Conservation (phyloP, 1,140 invertebrate genomes). For the Campodea augens region DNA sequence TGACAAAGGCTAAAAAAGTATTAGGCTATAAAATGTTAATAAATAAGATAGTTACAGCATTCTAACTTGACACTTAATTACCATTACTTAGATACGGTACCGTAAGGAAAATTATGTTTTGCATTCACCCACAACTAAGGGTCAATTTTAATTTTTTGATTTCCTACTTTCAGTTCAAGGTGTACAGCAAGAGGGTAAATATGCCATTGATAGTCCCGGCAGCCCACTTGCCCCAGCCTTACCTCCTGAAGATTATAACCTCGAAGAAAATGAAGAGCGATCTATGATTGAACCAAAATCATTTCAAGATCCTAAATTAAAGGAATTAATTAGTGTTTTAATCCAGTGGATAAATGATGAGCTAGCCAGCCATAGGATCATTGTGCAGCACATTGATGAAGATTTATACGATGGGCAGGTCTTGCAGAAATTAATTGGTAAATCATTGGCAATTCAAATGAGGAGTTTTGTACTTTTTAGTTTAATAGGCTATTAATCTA, state of each 20-base stretch:
- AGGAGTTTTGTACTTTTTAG: no score
- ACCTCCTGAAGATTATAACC: constrained; percentile 75
- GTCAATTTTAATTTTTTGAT: no score
- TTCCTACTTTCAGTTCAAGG: no score
- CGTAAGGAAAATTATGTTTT: no score
- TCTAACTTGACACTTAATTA: no score
- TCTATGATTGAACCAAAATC: constrained; percentile 84
- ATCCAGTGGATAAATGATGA: constrained; percentile 98
- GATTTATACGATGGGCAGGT: constrained; percentile 98
- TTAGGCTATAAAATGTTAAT: no score
- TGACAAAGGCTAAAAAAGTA: no score
- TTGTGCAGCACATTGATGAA: constrained; percentile 91
- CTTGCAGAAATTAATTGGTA: constrained; percentile 83
- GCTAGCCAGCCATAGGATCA: constrained; percentile 86
- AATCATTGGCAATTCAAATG: constrained; percentile 12
- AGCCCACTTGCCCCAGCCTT: constrained; percentile 63
- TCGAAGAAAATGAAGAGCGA: constrained; percentile 90
- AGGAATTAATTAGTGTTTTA: constrained; percentile 69
- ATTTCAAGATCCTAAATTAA: constrained; percentile 66
- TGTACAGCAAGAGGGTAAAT: constrained; percentile 85
- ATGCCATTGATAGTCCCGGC: constrained; percentile 89
- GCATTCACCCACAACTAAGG: no score
- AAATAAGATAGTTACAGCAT: no score
- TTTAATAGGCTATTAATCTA: no score
- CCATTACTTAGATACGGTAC: no score